phyloP scores from a whole-genome alignment of 1,140 invertebrate species.

The Octopus bimaculoides region DNA sequence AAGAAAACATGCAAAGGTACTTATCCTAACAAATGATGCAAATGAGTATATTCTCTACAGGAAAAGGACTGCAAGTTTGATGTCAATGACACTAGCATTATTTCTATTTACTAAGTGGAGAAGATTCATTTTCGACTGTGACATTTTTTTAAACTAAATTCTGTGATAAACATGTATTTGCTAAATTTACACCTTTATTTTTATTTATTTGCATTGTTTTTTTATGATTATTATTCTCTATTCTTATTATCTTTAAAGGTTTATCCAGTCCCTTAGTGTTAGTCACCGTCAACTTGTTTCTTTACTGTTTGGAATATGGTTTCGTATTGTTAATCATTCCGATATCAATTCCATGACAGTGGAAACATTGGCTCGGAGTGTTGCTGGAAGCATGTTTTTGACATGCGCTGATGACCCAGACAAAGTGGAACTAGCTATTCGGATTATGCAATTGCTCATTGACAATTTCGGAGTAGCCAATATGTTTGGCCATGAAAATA shows the following conservation, averaged over 20 bases:
- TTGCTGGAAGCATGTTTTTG: conserved; percentile 98
- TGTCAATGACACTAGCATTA: too few relatives aligned
- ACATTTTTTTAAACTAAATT: too few relatives aligned
- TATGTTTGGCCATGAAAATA: conserved; percentile 92
- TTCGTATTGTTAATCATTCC: conserved; percentile 90
- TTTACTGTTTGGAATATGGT: conserved; percentile 90
- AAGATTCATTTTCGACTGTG: too few relatives aligned
- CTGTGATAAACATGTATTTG: too few relatives aligned
- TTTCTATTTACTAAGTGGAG: too few relatives aligned
- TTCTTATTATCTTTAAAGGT: conserved; percentile 62
- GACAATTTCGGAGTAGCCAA: conserved; percentile 94
- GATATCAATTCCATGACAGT: conserved; percentile 83
- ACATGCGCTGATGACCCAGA: conserved; percentile 52
- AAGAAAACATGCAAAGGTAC: too few relatives aligned
- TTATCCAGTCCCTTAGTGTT: conserved; percentile 81
- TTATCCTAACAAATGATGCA: too few relatives aligned
- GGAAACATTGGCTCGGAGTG: conserved; percentile 88
- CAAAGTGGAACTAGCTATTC: conserved; percentile 70
- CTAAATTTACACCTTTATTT: too few relatives aligned
- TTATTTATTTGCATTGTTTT: too few relatives aligned
- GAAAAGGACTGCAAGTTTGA: too few relatives aligned
- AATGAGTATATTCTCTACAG: too few relatives aligned
- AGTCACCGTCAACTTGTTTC: conserved; percentile 91
- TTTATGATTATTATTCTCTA: too few relatives aligned
- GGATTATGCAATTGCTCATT: conserved; percentile 63